These are phyloP conservation scores for Parasteatoda tepidariorum DNA, from an alignment of 1,140 invertebrate genomes.

Conservation along the genomic window DNA sequence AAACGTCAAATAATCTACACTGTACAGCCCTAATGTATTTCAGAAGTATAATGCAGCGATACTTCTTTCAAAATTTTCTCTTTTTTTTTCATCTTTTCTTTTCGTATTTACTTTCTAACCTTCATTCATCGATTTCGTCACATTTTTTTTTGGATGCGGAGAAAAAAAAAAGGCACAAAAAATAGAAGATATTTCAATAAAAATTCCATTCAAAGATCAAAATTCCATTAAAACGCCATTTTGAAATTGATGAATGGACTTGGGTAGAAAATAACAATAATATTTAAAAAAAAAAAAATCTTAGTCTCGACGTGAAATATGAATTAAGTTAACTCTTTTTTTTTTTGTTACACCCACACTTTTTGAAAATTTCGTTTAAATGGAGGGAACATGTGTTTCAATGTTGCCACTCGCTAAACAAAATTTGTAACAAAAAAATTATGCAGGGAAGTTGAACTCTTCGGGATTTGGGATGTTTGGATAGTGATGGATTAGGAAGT, in stretches of 20 bases:
- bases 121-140: not conserved
- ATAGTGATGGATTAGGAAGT: too few species aligned
- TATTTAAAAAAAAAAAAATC: too few species aligned
- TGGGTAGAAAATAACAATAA: too few species aligned
- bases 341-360: too few species aligned
- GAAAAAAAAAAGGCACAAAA: not conserved
- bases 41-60: not conserved
- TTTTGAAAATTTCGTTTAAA: too few species aligned
- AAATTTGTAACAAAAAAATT: too few species aligned
- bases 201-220: conserved; percentile 17
- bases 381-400: too few species aligned
- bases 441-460: too few species aligned
- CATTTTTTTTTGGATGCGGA: not conserved
- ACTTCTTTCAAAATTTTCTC: not conserved
- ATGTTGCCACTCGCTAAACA: too few species aligned
- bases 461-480: too few species aligned
- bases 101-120: not conserved
- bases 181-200: conserved; percentile 13
- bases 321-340: too few species aligned
- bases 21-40: not conserved
- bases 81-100: not conserved
- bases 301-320: too few species aligned
- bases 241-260: conserved; percentile 22
- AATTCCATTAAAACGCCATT: conserved; percentile 35
- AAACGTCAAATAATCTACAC: not conserved